Base-by-base conservation (phyloP, 2,113 vertebrate genomes). In the Panthera uncia region DNA sequence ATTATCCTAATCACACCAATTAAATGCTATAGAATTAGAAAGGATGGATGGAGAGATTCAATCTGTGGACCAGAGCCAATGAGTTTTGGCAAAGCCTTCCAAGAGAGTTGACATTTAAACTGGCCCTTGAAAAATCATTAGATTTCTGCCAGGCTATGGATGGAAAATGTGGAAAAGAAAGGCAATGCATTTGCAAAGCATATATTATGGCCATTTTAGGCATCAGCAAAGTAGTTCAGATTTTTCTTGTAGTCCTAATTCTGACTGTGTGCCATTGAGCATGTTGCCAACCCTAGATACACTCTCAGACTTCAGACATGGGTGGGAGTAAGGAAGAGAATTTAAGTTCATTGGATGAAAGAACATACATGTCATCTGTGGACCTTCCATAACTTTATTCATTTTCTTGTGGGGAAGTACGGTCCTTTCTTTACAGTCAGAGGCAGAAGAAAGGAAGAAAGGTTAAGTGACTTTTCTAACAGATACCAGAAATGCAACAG, bases 1-100 rank as follows among this genome's bases (percentile, higher is more conserved):
- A 89, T 91, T 95, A 73, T 78, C 80, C 57, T 97, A 97, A 97
- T 92, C 90, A 95, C 31, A 91, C n/a, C 66, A 94, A 79, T 95
- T 95, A 97, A 96, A 50, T 68, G 33, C 57, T 94, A 55, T 65
- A 68, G 80, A 90, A 87, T 96, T 97, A n/a, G 76, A 97, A 95
- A 94, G 66, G 57, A 87, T 79, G 57, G 65, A 76, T 71, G 61
- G 76, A 91, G 90, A 96, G 84, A 93, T 89, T 96, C 21, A 68
- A 7, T 91, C 48, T 92, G 25, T 80, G 85, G 85, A 92, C 9
- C 18, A 91, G 18, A 95, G 87, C 86, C 96, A 92, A 57, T 36
- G 65, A 31, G 19, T 94, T 97, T 96, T 97, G 92, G 79, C 89
- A 96, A 96, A 94, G 79, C 13, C 15, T 57, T 95, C 92, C 85